A percentile compares a stretch with the other conserved stretches of the same genome.
phyloP scores from a whole-genome alignment of 2,797 vertebrate species.

The Halcyon leucocephala region DNA sequence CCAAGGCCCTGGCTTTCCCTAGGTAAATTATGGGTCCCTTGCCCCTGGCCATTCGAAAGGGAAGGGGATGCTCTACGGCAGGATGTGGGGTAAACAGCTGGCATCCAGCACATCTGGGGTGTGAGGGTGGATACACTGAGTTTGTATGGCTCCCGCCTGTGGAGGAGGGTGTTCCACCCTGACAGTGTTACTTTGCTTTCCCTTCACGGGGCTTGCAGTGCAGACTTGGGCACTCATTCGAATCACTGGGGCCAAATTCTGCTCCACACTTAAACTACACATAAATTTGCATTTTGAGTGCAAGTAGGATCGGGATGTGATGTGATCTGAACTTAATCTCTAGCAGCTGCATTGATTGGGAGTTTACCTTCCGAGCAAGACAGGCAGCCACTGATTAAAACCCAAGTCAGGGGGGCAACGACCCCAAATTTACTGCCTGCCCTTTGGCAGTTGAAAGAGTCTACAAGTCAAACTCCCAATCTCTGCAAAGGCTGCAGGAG shows the following conservation, averaged over 20 bases:
- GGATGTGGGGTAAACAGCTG: background rate
- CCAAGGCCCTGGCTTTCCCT: background rate
- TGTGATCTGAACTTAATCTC: background rate
- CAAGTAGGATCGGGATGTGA: background rate
- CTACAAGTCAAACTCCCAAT: background rate
- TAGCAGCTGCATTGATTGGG: background rate
- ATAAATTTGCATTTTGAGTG: background rate
- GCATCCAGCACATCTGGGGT: background rate
- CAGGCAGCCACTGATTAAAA: conserved; percentile 2
- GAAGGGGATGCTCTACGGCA: background rate
- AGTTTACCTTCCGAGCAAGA: background rate
- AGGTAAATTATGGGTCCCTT: background rate
- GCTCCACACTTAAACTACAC: background rate
- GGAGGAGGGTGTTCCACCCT: background rate
- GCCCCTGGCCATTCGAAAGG: background rate
- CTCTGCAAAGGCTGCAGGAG: background rate
- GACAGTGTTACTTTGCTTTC: background rate
- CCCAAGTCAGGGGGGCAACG: background rate
- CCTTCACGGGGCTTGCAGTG: fast-evolving
- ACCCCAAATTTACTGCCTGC: background rate
- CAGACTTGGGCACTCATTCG: fast-evolving
- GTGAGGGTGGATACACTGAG: fast-evolving
- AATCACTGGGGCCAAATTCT: background rate
- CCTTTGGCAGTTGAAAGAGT: background rate
- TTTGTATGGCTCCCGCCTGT: fast-evolving